phyloP scores from a whole-genome alignment of 1,140 invertebrate species.

The Lordiphosa mommai region DNA sequence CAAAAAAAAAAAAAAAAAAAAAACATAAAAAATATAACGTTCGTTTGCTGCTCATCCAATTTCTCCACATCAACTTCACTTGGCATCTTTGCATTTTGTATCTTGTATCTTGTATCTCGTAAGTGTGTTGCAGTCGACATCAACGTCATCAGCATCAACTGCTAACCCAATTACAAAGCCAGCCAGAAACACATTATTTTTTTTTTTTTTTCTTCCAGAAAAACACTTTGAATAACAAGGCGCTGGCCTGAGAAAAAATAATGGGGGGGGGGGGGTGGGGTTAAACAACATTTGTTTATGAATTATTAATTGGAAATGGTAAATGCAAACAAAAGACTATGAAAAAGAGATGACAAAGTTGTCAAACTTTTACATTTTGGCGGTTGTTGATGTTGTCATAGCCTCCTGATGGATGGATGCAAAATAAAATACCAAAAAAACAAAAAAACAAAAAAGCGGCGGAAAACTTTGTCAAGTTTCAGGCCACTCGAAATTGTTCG shows the following conservation, averaged over 20 bases:
- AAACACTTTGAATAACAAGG: conserved; percentile 46
- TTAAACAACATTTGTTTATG: conserved; percentile 34
- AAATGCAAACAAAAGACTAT: conserved; percentile 7
- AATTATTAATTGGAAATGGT: conserved; percentile 56
- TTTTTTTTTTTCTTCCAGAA: conserved; percentile 34
- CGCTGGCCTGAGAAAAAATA: neutral
- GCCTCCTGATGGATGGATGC: conserved; percentile 33
- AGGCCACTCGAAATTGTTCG: conserved; percentile 6
- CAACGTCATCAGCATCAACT: conserved; percentile 25
- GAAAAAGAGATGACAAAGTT: conserved; percentile 17
- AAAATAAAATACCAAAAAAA: conserved; percentile 27
- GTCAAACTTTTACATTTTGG: conserved; percentile 52
- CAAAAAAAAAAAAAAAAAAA: no score
- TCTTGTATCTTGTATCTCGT: conserved; percentile 15
- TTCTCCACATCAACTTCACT: neutral
- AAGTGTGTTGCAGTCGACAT: conserved; percentile 4
- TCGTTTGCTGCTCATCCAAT: neutral
- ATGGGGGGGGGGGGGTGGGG: no score
- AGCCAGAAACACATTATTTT: conserved; percentile 22
- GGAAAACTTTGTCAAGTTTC: conserved; percentile 5
- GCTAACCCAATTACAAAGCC: conserved; percentile 47
- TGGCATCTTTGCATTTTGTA: conserved; percentile 1
- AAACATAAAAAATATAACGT: no score
- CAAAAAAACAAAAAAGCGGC: neutral
- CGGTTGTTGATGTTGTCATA: neutral